These are phyloP conservation scores for Drosophila testacea DNA, from an alignment of 2,888 invertebrate genomes.

Conservation along the genomic window DNA sequence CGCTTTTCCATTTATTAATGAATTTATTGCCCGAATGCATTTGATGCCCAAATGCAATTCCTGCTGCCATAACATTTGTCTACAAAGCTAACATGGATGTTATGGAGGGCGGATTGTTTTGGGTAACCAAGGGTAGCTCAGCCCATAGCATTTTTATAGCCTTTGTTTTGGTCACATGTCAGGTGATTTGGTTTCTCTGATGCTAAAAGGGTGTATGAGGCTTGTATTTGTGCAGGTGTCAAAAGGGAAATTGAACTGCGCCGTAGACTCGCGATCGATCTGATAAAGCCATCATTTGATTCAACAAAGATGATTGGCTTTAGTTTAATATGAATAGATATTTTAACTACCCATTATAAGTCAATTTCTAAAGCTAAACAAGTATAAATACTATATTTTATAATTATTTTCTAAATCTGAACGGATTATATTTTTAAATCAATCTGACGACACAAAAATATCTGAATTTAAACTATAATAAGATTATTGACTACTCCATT, in stretches of 20 bases:
- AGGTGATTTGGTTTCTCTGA: slow-evolving; percentile 6
- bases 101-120: slow-evolving; percentile 4
- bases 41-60: slow-evolving; percentile 55
- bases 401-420: too few relatives aligned
- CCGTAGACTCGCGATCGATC: background rate
- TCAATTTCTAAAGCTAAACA: too few relatives aligned
- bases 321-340: background rate
- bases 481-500: too few relatives aligned
- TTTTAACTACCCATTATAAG: background rate
- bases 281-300: background rate
- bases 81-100: background rate
- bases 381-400: too few relatives aligned
- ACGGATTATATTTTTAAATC: background rate
- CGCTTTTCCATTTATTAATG: slow-evolving; percentile 60
- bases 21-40: slow-evolving; percentile 62
- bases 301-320: background rate
- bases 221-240: slow-evolving; percentile 5
- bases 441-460: too few relatives aligned
- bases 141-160: background rate
- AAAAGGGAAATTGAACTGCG: background rate
- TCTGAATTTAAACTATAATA: too few relatives aligned
- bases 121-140: slow-evolving; percentile 3
- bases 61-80: slow-evolving; percentile 17
- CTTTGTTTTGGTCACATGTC: slow-evolving; percentile 3
- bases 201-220: slow-evolving; percentile 1